Base-by-base conservation (phyloP, 1,140 invertebrate genomes). In the Cotesia chilonis region DNA sequence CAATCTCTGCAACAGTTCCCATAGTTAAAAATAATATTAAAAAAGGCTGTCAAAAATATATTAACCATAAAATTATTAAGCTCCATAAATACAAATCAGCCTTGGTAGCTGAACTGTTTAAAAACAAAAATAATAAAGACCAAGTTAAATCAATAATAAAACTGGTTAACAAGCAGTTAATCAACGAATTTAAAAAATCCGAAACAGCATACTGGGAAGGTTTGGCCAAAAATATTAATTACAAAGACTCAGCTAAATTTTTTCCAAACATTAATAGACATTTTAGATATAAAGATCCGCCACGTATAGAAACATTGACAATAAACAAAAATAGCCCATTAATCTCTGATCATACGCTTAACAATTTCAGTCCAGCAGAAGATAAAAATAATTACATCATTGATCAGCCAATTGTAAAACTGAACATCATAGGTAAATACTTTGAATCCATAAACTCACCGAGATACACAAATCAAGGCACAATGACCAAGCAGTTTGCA, bases 261-360 rank as follows among this genome's bases (percentile, higher is more conserved):
- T 76, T 78, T 57, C 75, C 77, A 3, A 73, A 72, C 71, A 71
- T 76, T 0, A 77, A 77, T 52, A 38, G 41, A 67, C 20, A 75
- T 7, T 69, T 76, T 17, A 67, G 74, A 52, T 5, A 52, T 2
- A 77, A 73, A 73, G 36, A 69, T 6, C 35, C 17, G 7, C 59
- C 17, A 17, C 37, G 61, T 28, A 70, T 60, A 51, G 57, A 72
- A n/a, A 14, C 37, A 9, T 10, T 51, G 12, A 47, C 28, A 3
- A 59, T 59, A 0, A 70, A 47, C 3, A 47, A 61, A 7, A 70
- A 70, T 14, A 41, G 10, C 14, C 9, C 59, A 4, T 4, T 70
- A 9, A 20, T 70, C 6, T 41, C 68, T n/a, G 17, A 70, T 0
- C 41, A 9, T 10, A 47, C 41, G 5, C 17, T 14, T 2, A 12